phyloP scores from a whole-genome alignment of 2,113 vertebrate species.

The Myiozetetes cayanensis region DNA sequence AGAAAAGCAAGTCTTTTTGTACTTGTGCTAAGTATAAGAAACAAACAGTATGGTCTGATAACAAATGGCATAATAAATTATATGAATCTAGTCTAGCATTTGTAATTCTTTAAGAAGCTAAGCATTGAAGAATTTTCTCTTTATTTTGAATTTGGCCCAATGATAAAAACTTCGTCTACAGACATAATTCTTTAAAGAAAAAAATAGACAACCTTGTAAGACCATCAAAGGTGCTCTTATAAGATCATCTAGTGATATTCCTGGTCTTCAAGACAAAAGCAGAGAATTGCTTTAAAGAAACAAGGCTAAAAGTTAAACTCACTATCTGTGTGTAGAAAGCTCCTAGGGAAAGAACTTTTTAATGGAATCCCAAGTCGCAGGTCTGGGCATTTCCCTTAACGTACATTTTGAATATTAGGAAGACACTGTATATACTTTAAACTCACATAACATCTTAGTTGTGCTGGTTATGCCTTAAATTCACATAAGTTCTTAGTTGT shows the following conservation, averaged over 20 bases:
- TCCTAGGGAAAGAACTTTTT: neutral
- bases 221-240: neutral
- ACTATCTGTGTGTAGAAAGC: neutral
- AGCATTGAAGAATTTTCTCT: neutral
- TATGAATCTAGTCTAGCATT: neutral
- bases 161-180: neutral
- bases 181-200: neutral
- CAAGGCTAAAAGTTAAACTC: neutral
- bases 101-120: neutral
- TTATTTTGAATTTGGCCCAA: neutral
- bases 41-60: neutral
- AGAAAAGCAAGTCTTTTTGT: neutral
- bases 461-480: neutral
- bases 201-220: neutral
- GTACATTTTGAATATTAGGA: neutral
- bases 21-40: neutral
- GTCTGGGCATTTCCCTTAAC: neutral
- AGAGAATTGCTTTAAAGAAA: neutral
- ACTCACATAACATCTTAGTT: neutral
- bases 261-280: neutral
- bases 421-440: neutral
- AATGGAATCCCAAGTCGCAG: neutral
- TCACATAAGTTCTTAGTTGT: neutral
- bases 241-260: neutral
- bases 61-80: fast-evolving